phyloP scores from a whole-genome alignment of 2,113 vertebrate species.

The Perca schrenkii region DNA sequence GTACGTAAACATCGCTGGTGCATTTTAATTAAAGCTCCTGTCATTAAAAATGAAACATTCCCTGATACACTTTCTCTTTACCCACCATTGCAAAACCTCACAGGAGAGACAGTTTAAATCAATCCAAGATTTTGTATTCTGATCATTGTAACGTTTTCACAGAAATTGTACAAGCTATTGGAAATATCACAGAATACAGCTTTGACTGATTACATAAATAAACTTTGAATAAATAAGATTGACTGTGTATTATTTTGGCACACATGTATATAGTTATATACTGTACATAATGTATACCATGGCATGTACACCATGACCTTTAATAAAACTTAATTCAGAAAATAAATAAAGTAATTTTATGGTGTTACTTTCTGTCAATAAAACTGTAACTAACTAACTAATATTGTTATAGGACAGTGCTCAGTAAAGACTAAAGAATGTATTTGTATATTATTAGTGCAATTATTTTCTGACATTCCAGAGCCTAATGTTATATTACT shows the following conservation, averaged over 20 bases:
- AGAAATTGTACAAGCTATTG: neutral
- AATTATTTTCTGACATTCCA: neutral
- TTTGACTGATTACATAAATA: neutral
- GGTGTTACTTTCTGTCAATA: neutral
- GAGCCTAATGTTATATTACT: too few species aligned
- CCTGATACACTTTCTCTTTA: too few species aligned
- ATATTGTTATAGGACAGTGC: too few species aligned
- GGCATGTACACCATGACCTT: too few species aligned
- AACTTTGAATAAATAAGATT: constrained; percentile 6
- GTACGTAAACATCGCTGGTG: too few species aligned
- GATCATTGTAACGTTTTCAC: constrained; percentile 11
- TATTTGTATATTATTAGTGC: neutral
- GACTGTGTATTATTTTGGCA: neutral
- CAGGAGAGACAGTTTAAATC: neutral
- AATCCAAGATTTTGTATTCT: constrained; percentile 7
- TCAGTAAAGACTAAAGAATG: neutral
- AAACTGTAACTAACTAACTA: too few species aligned
- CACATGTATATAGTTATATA: neutral
- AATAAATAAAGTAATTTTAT: too few species aligned
- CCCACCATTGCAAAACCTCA: neutral
- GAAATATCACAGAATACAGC: constrained; percentile 17
- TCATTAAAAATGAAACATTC: too few species aligned
- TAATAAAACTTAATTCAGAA: too few species aligned
- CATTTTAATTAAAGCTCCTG: too few species aligned
- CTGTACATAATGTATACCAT: too few species aligned